phyloP scores from a whole-genome alignment of 2,113 vertebrate genomes.

The Malurus melanocephalus region DNA sequence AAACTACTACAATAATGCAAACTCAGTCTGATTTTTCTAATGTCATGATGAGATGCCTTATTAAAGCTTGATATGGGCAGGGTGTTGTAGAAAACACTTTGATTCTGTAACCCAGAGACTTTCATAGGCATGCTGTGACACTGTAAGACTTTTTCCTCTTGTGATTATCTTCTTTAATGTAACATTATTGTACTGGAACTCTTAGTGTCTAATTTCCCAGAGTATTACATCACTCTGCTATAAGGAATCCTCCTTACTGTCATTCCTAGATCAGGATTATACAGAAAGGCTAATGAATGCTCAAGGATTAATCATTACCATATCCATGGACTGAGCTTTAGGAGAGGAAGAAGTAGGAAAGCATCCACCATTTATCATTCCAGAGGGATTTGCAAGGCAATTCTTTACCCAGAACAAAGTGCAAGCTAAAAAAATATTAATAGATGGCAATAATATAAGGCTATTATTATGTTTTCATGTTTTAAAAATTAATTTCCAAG shows the following conservation, averaged over 20 bases:
- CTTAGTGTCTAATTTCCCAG: slow-evolving; percentile 12
- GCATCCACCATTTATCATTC: neutral
- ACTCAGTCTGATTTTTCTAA: neutral
- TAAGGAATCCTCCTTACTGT: slow-evolving; percentile 34
- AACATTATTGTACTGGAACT: neutral
- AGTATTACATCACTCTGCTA: slow-evolving; percentile 12
- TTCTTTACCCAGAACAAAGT: neutral
- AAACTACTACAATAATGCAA: neutral
- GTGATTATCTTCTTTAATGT: slow-evolving; percentile 2
- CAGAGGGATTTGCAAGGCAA: neutral
- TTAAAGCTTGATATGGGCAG: neutral
- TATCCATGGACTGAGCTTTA: neutral
- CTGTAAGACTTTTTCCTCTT: neutral
- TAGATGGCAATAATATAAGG: neutral
- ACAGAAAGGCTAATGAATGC: slow-evolving; percentile 1
- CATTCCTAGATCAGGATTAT: slow-evolving; percentile 12
- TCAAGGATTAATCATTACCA: neutral
- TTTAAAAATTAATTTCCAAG: neutral
- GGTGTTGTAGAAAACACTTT: neutral
- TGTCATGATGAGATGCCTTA: neutral
- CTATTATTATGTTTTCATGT: neutral
- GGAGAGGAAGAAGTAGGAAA: neutral
- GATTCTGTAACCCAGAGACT: slow-evolving; percentile 2
- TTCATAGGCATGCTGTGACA: neutral
- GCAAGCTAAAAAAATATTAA: neutral